Conservation (phyloP, 2,797 vertebrate genomes). For the Perodicticus potto region DNA sequence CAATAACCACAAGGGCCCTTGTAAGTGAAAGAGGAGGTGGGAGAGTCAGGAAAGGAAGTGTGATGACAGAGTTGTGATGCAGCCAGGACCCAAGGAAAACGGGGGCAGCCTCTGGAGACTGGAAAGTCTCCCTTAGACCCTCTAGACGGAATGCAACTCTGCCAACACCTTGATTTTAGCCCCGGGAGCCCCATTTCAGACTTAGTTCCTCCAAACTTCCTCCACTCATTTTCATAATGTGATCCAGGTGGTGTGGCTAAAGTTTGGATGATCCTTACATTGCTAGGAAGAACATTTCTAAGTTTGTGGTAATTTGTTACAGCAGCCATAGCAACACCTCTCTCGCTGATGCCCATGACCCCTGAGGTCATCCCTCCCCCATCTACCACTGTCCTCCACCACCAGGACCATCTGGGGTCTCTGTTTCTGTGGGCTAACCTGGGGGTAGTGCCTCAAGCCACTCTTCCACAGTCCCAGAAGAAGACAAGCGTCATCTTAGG, state of each 20-base stretch:
- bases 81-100: neutral
- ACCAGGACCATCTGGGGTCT: neutral
- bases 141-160: neutral
- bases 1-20: neutral
- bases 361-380: neutral
- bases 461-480: neutral
- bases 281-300: too few relatives aligned
- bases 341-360: neutral
- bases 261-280: too few relatives aligned
- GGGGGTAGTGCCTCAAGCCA: neutral
- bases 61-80: neutral
- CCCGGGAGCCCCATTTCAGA: neutral
- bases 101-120: neutral
- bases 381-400: too few relatives aligned
- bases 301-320: neutral
- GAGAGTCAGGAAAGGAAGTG: neutral
- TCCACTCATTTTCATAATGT: too few relatives aligned
- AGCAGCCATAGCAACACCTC: neutral
- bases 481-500: neutral
- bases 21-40: neutral
- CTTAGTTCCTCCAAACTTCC: neutral
- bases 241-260: too few relatives aligned
- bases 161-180: neutral
- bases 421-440: neutral
- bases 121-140: neutral